Percentiles rank a stretch among this genome's conserved stretches.
Evolutionary conservation across 2,888 invertebrate genomes (phyloP).

Genomic region (Philereme vetulata): DNA sequence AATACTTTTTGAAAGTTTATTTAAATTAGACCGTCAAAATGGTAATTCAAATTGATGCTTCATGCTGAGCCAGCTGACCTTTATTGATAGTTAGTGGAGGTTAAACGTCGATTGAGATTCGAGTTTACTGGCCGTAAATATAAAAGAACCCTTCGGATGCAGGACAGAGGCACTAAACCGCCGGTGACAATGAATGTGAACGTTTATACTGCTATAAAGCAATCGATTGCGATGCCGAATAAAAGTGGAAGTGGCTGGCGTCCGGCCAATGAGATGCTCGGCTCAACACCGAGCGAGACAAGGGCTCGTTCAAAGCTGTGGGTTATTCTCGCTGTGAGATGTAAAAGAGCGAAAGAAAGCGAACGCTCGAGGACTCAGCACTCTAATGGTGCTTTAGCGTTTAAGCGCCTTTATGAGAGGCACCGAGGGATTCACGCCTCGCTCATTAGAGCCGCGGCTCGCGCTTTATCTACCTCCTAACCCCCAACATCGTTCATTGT

Average conservation of each 20-base stretch:
- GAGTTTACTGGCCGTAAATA: constrained; percentile 66
- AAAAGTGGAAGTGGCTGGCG: constrained; percentile 73
- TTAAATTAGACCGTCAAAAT: not conserved
- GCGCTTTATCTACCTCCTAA: constrained; percentile 28
- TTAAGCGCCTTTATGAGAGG: constrained; percentile 62
- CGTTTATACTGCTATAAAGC: constrained; percentile 73
- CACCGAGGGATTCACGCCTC: constrained; percentile 58
- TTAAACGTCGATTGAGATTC: constrained; percentile 53
- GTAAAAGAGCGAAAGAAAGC: constrained; percentile 72
- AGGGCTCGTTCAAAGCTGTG: constrained; percentile 60
- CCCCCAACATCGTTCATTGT: constrained; percentile 22
- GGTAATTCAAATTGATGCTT: constrained; percentile 18
- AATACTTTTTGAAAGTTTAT: not conserved
- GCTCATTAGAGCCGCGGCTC: constrained; percentile 55
- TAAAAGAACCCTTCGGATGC: constrained; percentile 63
- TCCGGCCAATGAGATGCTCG: constrained; percentile 68
- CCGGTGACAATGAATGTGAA: constrained; percentile 68
- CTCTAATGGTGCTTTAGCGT: constrained; percentile 66
- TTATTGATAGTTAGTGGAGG: constrained; percentile 44
- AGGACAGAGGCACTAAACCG: constrained; percentile 64
- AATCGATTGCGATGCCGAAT: constrained; percentile 73
- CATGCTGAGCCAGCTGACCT: constrained; percentile 28
- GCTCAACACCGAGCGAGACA: constrained; percentile 55
- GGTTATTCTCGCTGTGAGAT: constrained; percentile 65
- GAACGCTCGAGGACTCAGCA: constrained; percentile 66